A percentile compares a stretch with the other conserved stretches of the same genome.
Evolutionary conservation across 2,888 invertebrate species (phyloP).

Genomic region (Ditula angustiorana): DNA sequence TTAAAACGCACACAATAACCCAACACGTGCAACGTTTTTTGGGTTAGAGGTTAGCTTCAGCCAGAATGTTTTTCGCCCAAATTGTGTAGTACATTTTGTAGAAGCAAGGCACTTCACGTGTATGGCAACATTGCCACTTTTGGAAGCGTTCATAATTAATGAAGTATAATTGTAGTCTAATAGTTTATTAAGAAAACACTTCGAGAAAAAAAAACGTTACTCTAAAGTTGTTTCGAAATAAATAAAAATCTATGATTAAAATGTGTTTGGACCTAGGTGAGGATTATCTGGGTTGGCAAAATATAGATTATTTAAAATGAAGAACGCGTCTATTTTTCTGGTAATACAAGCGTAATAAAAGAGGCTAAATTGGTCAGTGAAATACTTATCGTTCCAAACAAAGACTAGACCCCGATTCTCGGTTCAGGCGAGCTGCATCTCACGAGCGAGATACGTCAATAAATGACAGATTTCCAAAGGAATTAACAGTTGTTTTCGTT

Average conservation of each 20-base stretch:
- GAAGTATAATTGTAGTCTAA: no score
- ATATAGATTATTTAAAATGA: background rate
- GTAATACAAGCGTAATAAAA: background rate
- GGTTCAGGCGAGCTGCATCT: no score
- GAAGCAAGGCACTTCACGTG: background rate
- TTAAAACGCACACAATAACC: slow-evolving; percentile 50
- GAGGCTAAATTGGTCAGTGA: background rate
- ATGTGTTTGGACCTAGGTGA: background rate
- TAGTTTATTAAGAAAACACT: background rate
- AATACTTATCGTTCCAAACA: background rate
- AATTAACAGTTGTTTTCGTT: no score
- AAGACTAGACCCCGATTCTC: no score
- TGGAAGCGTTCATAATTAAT: slow-evolving; percentile 8
- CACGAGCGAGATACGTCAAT: no score
- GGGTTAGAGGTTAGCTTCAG: slow-evolving; percentile 52
- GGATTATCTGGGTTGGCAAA: no score
- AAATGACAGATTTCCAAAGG: no score
- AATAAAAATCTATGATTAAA: no score
- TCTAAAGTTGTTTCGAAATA: background rate
- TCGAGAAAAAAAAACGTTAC: background rate
- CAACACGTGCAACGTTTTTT: slow-evolving; percentile 61
- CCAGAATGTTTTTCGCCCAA: slow-evolving; percentile 37
- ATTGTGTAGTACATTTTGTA: background rate
- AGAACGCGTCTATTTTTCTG: background rate
- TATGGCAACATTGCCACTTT: slow-evolving; percentile 31